These are phyloP conservation scores for Ischnura elegans DNA, from an alignment of 2,888 invertebrate genomes.

Conservation along the genomic window DNA sequence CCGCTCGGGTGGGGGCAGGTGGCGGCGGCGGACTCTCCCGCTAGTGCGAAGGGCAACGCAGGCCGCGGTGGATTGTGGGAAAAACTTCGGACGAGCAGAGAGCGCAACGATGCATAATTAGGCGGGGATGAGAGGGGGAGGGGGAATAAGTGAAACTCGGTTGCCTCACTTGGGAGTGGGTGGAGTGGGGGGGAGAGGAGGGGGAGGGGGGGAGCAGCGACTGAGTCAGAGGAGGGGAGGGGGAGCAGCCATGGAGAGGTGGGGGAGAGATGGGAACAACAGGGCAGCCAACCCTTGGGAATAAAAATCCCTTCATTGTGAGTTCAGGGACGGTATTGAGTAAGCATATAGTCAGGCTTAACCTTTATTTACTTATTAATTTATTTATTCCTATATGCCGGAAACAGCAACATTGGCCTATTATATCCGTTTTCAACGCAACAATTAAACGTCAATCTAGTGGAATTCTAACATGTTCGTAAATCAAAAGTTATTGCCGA, in stretches of 20 bases:
- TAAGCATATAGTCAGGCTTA: too few species aligned
- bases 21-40: background rate
- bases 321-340: too few species aligned
- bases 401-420: too few species aligned
- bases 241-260: background rate
- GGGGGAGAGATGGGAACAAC: background rate
- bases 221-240: background rate
- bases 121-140: slow-evolving; percentile 70
- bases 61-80: slow-evolving; percentile 53
- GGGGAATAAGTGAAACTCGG: slow-evolving; percentile 69
- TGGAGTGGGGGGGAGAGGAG: background rate
- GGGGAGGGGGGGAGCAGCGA: background rate
- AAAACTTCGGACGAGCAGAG: slow-evolving; percentile 55
- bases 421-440: too few species aligned
- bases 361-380: too few species aligned
- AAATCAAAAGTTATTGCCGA: too few species aligned
- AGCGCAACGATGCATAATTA: slow-evolving; percentile 64
- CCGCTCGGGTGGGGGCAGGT: background rate
- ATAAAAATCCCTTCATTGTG: too few species aligned
- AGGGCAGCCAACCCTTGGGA: background rate
- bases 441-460: too few species aligned
- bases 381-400: too few species aligned
- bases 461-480: too few species aligned
- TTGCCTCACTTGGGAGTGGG: slow-evolving; percentile 18
- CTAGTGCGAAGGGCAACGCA: slow-evolving; percentile 42